Base-by-base conservation (phyloP, 2,888 invertebrate genomes). In the Merodon equestris region DNA sequence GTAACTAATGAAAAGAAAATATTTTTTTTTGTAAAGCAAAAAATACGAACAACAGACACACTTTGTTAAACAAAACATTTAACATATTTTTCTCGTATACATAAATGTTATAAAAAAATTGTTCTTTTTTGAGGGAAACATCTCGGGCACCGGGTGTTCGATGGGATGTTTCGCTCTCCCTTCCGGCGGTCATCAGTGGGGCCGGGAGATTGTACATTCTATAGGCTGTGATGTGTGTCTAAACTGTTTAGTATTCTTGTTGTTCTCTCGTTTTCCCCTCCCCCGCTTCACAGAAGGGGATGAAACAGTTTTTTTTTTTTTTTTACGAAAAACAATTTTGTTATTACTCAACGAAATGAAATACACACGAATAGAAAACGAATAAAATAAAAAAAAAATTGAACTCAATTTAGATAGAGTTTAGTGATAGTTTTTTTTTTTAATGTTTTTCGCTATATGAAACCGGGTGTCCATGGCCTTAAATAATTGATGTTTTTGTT, bases 171-270 rank as follows among this genome's bases (percentile, higher is more conserved):
- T 61, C 12, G 36, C 67, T 77, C 77, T 73, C 77, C 77, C 77
- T 73, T 42, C 44, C 68, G 77, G 58, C 36, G 27, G n/a, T 73
- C 77, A 77, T 77, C 66, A 77, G 73, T 61, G 77, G 73, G 67
- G 51, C 50, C 68, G 64, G 64, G 27, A 70, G 74, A 79, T 60
- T 79, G 79, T 79, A 79, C 74, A 79, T 79, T 79, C 79, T 79
- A 79, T 79, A 79, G 79, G 79, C 79, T 79, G 79, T 79, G 79
- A 79, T 79, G 77, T 79, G 79, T 79, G 74, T 79, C 79, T 57
- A 63, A 74, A 34, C 74, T 79, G 77, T 79, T 79, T 58, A 79
- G 74, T 79, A 74, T 79, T 79, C 60, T 61, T 40, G 40, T 72
- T 63, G 27, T 27, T 27, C 27, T 27, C 27, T 27, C 27, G 27